Conservation (phyloP, 1,140 invertebrate genomes). For the Phocides pigmalion region DNA sequence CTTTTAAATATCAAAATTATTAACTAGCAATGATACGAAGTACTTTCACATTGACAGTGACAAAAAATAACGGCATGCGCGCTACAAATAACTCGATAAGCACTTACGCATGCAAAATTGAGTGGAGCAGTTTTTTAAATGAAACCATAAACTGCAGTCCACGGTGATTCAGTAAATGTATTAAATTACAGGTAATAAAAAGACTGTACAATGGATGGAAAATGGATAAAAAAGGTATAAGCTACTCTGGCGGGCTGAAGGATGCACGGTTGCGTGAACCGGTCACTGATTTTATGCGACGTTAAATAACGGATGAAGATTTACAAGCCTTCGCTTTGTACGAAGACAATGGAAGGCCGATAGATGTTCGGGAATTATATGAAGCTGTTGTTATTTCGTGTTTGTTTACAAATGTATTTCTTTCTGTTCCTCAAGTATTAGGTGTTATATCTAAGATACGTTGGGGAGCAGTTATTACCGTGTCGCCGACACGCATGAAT, state of each 20-base stretch:
- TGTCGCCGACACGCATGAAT: too few species aligned
- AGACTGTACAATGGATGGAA: conserved; percentile 35
- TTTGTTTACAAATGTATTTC: conserved; percentile 4
- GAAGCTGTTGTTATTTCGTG: conserved; percentile 3
- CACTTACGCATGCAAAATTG: conserved; percentile 47
- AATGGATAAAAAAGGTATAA: conserved; percentile 32
- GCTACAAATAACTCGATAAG: conserved; percentile 24
- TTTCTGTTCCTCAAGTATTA: not conserved
- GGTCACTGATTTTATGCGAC: conserved; percentile 56
- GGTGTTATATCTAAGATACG: too few species aligned
- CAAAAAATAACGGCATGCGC: conserved; percentile 19
- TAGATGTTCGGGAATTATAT: conserved; percentile 16
- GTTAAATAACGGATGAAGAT: conserved; percentile 54
- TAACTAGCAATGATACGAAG: too few species aligned
- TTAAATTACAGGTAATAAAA: conserved; percentile 69
- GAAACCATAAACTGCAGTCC: conserved; percentile 60
- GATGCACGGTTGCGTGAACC: conserved; percentile 48
- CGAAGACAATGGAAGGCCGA: conserved; percentile 26
- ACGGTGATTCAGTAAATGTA: conserved; percentile 62
- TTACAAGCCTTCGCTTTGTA: conserved; percentile 45
- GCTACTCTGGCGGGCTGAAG: conserved; percentile 39
- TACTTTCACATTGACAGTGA: not conserved
- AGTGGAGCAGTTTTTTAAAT: conserved; percentile 41
- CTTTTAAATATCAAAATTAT: too few species aligned
- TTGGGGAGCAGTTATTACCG: too few species aligned